Evolutionary conservation across 2,113 vertebrate species (phyloP), one percentile per base, ranked within the genome.

Genomic region (Mesocricetus auratus): DNA sequence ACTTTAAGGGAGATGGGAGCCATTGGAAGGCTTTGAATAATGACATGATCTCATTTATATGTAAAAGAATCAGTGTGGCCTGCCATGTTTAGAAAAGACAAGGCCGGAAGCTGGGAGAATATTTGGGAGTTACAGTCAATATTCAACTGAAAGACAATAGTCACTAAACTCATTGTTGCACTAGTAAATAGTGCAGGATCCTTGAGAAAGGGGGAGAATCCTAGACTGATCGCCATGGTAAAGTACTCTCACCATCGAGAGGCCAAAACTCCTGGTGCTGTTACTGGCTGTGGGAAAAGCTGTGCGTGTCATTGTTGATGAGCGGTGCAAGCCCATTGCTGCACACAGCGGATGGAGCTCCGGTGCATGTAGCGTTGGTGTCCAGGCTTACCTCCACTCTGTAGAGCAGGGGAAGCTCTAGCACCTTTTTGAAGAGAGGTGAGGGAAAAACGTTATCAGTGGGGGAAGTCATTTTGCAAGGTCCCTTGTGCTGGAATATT

Each of bases 1-100:
- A 87, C 62, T 86, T 94, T 86, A n/a, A 78, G 74, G 60, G 73
- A 82, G 33, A 77, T 96, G 15, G 64, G 75, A 95, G 69, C 42
- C 71, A 64, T 21, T 90, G n/a, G 83, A 92, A 50, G 50, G n/a
- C 58, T 97, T 73, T 89, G 78, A 93, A 39, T 88, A 74, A 88
- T 71, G 45, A 71, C 36, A 42, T n/a, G 31, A 68, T 62, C 31
- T 91, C 56, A 56, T 77, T 47, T 90, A 33, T 79, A 45, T 66
- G 91, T 82, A 83, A 75, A 96, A 79, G 47, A 78, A 66, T 62
- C 71, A 50, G 5, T 82, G 16, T 89, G 78, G 9, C 9, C 56
- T 93, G 33, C 22, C 66, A 17, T 74, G 42, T 60, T 96, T 82
- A 91, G 75, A 71, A 86, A 94, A 78, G 73, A 86, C 42, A 86